Conservation (phyloP, 2,797 vertebrate genomes). For the Peromyscus nudipes region DNA sequence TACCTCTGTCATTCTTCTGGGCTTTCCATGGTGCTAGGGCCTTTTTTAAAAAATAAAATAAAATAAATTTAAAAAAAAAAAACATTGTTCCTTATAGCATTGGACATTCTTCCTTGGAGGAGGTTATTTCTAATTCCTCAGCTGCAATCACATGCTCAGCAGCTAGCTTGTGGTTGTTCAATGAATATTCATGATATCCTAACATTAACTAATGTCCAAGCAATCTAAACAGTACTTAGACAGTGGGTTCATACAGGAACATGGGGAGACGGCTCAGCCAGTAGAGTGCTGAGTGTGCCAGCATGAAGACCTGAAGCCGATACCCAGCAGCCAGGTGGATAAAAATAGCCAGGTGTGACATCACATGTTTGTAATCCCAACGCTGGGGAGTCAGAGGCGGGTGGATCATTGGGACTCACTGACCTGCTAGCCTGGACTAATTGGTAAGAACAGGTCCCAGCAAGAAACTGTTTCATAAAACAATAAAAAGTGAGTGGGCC, state of each 20-base stretch:
- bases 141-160: neutral
- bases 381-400: neutral
- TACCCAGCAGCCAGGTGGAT: neutral
- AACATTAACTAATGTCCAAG: neutral
- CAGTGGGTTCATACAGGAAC: neutral
- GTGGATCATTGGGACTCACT: neutral
- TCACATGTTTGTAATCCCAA: neutral
- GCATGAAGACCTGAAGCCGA: neutral
- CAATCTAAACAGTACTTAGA: neutral
- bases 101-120: neutral
- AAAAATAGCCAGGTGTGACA: neutral
- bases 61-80: too few species aligned
- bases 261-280: neutral
- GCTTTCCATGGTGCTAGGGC: neutral
- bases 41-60: too few species aligned
- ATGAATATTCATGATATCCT: constrained; percentile 1
- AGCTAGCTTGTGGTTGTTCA: neutral
- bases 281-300: neutral
- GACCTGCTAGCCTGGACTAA: neutral
- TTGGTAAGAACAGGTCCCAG: neutral
- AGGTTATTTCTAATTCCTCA: neutral
- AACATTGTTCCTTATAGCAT: neutral
- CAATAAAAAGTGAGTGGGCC: neutral
- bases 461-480: neutral
- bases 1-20: neutral